These are phyloP conservation scores for Todiramphus chloris DNA, from an alignment of 2,113 vertebrate species.

Conservation along the genomic window DNA sequence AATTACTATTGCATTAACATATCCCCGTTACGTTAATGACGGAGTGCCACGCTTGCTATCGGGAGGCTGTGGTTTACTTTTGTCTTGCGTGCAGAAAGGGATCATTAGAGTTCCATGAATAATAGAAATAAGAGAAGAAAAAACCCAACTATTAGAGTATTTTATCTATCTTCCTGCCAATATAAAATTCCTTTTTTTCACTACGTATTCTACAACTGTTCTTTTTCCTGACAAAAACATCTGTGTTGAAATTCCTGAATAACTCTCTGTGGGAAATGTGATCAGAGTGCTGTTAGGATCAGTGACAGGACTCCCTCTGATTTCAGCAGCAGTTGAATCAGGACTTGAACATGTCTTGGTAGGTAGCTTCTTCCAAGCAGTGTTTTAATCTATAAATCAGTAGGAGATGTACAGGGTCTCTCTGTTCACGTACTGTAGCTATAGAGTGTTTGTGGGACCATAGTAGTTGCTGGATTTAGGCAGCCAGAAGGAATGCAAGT, in stretches of 20 bases:
- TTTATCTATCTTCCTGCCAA: constrained; percentile 31
- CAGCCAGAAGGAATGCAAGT: constrained; percentile 33
- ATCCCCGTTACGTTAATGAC: not conserved
- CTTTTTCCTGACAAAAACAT: constrained; percentile 36
- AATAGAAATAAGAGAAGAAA: constrained; percentile 34
- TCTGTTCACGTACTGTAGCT: not conserved
- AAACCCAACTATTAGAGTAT: not conserved
- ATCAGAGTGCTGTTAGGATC: constrained; percentile 12
- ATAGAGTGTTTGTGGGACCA: not conserved
- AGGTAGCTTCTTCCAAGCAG: constrained; percentile 9
- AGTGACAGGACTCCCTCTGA: constrained; percentile 1
- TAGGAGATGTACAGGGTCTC: not conserved
- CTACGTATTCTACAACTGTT: not conserved
- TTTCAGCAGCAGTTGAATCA: not conserved
- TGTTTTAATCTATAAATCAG: constrained; percentile 50
- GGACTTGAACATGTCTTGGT: not conserved
- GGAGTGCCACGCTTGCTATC: not conserved
- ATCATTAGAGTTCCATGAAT: constrained; percentile 49
- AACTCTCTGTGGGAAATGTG: constrained; percentile 4
- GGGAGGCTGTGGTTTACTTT: constrained; percentile 16
- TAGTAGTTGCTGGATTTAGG: constrained; percentile 12
- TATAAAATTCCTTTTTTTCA: not conserved
- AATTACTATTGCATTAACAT: constrained; percentile 36
- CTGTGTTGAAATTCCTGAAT: not conserved
- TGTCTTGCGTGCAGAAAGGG: not conserved